A percentile compares a stretch with the other conserved stretches of the same genome.
phyloP scores from a whole-genome alignment of 2,888 invertebrate genomes.

The Rhorus exstirpatorius region DNA sequence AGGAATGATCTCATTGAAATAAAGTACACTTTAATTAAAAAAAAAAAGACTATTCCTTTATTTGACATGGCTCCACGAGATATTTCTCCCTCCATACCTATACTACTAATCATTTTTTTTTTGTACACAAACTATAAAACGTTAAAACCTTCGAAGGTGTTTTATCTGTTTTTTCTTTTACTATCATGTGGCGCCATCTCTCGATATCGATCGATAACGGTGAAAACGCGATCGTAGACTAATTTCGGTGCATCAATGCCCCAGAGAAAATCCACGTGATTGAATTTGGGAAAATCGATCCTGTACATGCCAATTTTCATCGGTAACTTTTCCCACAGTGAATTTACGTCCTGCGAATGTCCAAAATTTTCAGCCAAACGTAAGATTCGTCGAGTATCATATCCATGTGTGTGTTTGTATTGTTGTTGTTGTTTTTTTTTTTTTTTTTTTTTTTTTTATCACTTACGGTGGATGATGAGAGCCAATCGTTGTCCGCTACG shows the following conservation, averaged over 20 bases:
- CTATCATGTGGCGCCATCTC: too few relatives aligned
- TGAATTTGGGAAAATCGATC: slow-evolving; percentile 89
- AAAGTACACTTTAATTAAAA: too few relatives aligned
- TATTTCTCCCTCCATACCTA: too few relatives aligned
- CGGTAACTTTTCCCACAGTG: slow-evolving; percentile 87
- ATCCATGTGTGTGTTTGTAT: too few relatives aligned
- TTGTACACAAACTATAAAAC: too few relatives aligned
- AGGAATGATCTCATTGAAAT: too few relatives aligned
- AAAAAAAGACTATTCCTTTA: too few relatives aligned
- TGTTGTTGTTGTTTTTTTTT: too few relatives aligned
- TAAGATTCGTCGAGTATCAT: slow-evolving; percentile 2
- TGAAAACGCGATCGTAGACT: slow-evolving; percentile 87
- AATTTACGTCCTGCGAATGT: slow-evolving; percentile 87
- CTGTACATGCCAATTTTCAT: slow-evolving; percentile 87
- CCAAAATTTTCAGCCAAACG: not conserved
- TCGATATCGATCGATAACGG: slow-evolving; percentile 46
- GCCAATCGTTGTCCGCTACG: slow-evolving; percentile 91
- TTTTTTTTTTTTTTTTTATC: not conserved
- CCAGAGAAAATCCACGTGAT: slow-evolving; percentile 92
- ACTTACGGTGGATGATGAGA: slow-evolving; percentile 88
- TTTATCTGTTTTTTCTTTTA: too few relatives aligned
- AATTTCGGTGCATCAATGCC: slow-evolving; percentile 89
- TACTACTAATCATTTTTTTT: too few relatives aligned
- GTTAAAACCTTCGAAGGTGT: too few relatives aligned
- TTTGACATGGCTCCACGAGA: too few relatives aligned